These are phyloP conservation scores for Synergus itoensis DNA, from an alignment of 2,888 invertebrate species.

Conservation along the genomic window DNA sequence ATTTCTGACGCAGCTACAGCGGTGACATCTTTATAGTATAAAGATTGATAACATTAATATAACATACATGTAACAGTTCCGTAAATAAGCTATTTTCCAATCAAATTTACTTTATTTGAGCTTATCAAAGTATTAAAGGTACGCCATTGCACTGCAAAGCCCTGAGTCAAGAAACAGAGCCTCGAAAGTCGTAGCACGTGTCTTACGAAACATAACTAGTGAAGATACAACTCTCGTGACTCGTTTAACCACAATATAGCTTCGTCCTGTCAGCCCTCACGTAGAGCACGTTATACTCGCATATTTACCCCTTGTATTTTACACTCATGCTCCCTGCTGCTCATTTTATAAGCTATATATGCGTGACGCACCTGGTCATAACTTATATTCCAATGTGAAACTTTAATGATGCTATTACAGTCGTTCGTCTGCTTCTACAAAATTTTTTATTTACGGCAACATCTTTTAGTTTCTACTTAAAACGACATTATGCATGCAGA, in stretches of 20 bases:
- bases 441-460: neutral
- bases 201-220: neutral
- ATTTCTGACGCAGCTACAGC: no score
- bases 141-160: neutral
- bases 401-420: neutral
- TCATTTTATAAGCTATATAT: neutral
- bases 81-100: no score
- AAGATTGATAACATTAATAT: no score
- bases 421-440: neutral
- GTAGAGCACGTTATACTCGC: neutral
- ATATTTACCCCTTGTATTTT: constrained; percentile 3
- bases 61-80: no score
- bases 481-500: neutral
- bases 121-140: no score
- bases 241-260: neutral
- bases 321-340: neutral
- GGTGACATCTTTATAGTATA: no score
- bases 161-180: neutral
- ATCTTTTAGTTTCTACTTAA: neutral
- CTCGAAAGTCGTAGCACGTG: constrained; percentile 3
- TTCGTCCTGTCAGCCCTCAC: neutral
- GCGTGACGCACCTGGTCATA: neutral
- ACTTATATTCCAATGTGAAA: neutral
- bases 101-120: no score
- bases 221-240: constrained; percentile 7